Percentiles rank a stretch among this genome's conserved stretches.
phyloP scores from a whole-genome alignment of 2,113 vertebrate species.

The Oreochromis tanganicae region DNA sequence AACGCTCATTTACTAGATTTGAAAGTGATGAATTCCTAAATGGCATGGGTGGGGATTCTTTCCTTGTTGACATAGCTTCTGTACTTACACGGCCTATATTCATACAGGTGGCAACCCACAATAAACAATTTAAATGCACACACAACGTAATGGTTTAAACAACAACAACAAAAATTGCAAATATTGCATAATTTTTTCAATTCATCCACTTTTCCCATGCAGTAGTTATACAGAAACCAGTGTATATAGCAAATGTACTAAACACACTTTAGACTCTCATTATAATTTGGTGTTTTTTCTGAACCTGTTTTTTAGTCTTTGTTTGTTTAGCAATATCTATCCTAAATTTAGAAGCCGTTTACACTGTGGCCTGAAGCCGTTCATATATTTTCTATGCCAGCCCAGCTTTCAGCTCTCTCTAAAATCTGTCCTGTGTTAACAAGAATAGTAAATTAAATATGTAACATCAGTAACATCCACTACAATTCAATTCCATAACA shows the following conservation, averaged over 20 bases:
- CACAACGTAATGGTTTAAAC: not conserved
- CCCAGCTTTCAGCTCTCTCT: not conserved
- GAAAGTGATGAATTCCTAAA: constrained; percentile 66
- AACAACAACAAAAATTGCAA: not conserved
- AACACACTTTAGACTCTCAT: not conserved
- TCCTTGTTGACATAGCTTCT: not conserved
- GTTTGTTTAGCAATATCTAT: not conserved
- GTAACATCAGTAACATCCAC: not conserved
- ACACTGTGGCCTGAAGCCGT: not conserved
- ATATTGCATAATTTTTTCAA: not conserved
- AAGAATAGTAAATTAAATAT: not conserved
- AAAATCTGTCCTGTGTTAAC: not conserved
- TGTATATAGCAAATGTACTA: not conserved
- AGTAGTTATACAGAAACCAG: not conserved
- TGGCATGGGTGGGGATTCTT: constrained; percentile 39
- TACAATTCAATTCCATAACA: not conserved
- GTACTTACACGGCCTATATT: not conserved
- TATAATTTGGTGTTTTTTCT: not conserved
- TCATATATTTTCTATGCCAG: not conserved
- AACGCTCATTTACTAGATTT: constrained; percentile 65
- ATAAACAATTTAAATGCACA: not conserved
- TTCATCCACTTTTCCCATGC: not conserved
- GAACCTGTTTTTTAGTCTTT: not conserved
- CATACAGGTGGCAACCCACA: not conserved
- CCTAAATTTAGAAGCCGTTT: not conserved